These are phyloP conservation scores for Amphibalanus amphitrite DNA, from an alignment of 1,140 invertebrate genomes.

Conservation along the genomic window DNA sequence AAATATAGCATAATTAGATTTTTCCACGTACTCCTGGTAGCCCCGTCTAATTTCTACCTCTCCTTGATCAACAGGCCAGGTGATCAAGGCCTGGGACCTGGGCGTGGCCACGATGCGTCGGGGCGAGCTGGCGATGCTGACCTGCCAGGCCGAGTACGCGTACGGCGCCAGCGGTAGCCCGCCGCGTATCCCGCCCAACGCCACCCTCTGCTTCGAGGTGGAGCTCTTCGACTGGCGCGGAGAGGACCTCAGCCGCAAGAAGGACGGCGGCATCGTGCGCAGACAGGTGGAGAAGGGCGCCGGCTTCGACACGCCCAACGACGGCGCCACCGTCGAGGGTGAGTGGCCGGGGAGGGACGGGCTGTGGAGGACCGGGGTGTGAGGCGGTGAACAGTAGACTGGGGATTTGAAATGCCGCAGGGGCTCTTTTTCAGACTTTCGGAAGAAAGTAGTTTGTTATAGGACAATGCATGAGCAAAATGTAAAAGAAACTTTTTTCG, in stretches of 20 bases:
- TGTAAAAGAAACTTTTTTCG: too few species aligned
- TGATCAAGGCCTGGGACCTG: slow-evolving; percentile 92
- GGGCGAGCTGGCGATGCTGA: slow-evolving; percentile 68
- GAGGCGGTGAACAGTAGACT: too few species aligned
- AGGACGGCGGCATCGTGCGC: slow-evolving; percentile 65
- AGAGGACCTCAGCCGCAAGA: slow-evolving; percentile 68
- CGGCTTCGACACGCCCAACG: slow-evolving; percentile 49
- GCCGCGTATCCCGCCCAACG: slow-evolving; percentile 74
- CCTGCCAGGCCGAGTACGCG: slow-evolving; percentile 74
- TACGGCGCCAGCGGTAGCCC: slow-evolving; percentile 70
- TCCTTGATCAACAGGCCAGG: slow-evolving; percentile 35
- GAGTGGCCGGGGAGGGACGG: neutral
- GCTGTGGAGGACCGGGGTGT: too few species aligned
- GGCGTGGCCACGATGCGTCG: slow-evolving; percentile 87
- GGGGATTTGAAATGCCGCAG: too few species aligned
- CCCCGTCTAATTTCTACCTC: too few species aligned
- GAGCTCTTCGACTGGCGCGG: slow-evolving; percentile 67
- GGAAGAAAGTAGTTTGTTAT: too few species aligned
- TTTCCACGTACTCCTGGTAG: slow-evolving; percentile 12
- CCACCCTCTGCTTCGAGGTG: slow-evolving; percentile 84
- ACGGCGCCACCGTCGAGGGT: slow-evolving; percentile 55
- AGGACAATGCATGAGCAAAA: too few species aligned
- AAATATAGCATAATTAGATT: too few species aligned
- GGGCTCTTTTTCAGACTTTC: too few species aligned
- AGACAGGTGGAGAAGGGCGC: slow-evolving; percentile 48